Conservation (phyloP, 2,888 invertebrate genomes). For the Leptura quadrifasciata region DNA sequence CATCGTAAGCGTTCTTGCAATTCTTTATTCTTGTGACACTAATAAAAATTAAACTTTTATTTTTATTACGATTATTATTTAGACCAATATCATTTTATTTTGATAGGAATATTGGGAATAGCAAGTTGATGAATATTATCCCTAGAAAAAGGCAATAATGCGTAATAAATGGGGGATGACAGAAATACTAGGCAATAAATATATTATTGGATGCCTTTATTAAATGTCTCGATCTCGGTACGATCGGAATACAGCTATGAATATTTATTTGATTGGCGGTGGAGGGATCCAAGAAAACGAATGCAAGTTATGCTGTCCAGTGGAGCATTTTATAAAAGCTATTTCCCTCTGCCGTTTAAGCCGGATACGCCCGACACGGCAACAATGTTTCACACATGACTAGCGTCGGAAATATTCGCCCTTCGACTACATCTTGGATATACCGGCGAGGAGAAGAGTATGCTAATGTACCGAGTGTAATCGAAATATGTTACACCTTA, state of each 20-base stretch:
- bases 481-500: no score
- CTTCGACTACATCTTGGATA: slow-evolving; percentile 51
- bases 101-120: no score
- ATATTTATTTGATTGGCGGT: slow-evolving; percentile 32
- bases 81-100: no score
- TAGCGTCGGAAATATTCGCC: slow-evolving; percentile 58
- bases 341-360: slow-evolving; percentile 60
- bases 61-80: no score
- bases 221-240: slow-evolving; percentile 8
- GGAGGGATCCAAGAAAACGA: slow-evolving; percentile 44
- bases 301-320: slow-evolving; percentile 27
- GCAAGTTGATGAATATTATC: no score
- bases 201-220: slow-evolving; percentile 36
- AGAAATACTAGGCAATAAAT: slow-evolving; percentile 7
- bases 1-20: no score
- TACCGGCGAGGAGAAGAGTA: background rate
- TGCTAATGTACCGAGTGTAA: no score
- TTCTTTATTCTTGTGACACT: no score
- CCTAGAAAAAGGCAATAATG: background rate
- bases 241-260: slow-evolving; percentile 13
- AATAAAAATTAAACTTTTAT: no score
- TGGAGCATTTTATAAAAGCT: slow-evolving; percentile 52
- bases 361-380: slow-evolving; percentile 60
- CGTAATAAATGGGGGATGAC: background rate
- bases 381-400: slow-evolving; percentile 64